Conservation (phyloP, 2,888 invertebrate genomes). For the Lysandra bellargus region DNA sequence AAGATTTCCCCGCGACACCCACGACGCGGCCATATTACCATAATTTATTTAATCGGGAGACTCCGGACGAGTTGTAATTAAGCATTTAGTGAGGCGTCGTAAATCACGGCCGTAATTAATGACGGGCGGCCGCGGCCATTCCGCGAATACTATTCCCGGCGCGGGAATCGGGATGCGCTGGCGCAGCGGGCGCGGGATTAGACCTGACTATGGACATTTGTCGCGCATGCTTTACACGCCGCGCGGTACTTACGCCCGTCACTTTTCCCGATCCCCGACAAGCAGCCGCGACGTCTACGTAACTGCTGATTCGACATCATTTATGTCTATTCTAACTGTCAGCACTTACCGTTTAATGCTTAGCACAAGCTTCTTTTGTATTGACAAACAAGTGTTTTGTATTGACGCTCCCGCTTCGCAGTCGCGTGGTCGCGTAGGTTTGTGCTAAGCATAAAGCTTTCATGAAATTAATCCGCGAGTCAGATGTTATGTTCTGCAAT, state of each 20-base stretch:
- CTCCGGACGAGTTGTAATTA: constrained; percentile 23
- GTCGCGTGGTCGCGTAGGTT: too few relatives aligned
- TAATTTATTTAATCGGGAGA: constrained; percentile 25
- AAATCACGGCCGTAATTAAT: constrained; percentile 23
- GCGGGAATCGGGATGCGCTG: neutral
- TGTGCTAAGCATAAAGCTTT: too few relatives aligned
- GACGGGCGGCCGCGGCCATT: neutral
- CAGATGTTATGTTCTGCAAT: neutral
- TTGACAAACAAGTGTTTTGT: too few relatives aligned
- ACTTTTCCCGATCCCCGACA: neutral
- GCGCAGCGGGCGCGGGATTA: neutral
- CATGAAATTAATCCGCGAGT: neutral
- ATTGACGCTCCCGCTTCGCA: too few relatives aligned
- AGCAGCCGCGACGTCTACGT: constrained; percentile 40
- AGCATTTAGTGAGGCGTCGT: constrained; percentile 23
- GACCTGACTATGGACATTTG: constrained; percentile 1
- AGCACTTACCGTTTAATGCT: neutral
- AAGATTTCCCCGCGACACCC: constrained; percentile 18
- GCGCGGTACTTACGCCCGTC: neutral
- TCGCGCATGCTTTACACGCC: constrained; percentile 1
- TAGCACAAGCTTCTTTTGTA: too few relatives aligned
- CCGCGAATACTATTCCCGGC: constrained; percentile 26
- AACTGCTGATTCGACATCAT: neutral
- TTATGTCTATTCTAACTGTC: neutral
- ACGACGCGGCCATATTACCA: constrained; percentile 20